phyloP scores from a whole-genome alignment of 2,113 vertebrate species.

The Ptilonorhynchus violaceus region DNA sequence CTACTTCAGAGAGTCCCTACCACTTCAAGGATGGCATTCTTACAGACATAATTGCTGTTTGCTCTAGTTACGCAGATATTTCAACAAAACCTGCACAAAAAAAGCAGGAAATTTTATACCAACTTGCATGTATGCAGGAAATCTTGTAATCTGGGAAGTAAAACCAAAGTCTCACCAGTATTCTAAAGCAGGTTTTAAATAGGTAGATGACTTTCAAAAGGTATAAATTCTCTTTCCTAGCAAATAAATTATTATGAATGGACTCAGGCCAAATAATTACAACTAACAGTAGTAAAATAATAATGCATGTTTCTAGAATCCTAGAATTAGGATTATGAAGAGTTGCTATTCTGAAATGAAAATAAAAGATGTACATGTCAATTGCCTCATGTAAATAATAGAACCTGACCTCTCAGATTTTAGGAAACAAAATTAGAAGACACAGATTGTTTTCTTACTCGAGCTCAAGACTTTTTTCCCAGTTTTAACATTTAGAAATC shows the following conservation, averaged over 20 bases:
- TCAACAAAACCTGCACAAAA: background rate
- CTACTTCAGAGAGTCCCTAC: background rate
- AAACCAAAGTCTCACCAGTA: background rate
- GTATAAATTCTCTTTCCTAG: background rate
- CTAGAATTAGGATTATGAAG: background rate
- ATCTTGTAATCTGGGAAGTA: background rate
- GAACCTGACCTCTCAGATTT: background rate
- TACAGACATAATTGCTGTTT: background rate
- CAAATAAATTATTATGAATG: background rate
- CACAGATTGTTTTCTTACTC: background rate
- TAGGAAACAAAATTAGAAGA: background rate
- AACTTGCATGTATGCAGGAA: background rate
- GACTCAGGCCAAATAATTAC: background rate
- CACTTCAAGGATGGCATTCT: background rate
- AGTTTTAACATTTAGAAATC: background rate
- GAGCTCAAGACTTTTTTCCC: background rate
- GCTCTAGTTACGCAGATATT: background rate
- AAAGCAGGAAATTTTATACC: background rate
- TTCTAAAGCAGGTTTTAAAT: background rate
- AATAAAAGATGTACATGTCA: background rate
- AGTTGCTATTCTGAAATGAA: background rate
- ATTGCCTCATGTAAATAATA: background rate
- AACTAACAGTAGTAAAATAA: background rate
- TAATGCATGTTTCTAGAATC: background rate
- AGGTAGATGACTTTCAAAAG: background rate